Evolutionary conservation across 2,888 invertebrate genomes (phyloP), one percentile per base, ranked within the genome.

Genomic region (Tinea semifulvella): DNA sequence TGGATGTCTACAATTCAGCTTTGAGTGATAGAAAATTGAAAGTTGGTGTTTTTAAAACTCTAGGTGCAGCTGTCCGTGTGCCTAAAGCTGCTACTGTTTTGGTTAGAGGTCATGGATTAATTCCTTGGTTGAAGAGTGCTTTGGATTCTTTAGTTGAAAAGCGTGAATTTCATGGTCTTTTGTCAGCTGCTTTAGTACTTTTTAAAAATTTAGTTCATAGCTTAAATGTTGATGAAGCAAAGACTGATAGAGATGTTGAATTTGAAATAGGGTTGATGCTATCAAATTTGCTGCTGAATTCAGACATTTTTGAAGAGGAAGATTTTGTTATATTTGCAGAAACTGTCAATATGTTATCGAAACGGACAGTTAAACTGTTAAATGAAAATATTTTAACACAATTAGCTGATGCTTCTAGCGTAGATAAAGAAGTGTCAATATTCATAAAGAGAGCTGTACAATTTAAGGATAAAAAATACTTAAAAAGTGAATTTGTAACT

Each of bases 1-100:
- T 91, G 63, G 87, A 88, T 52, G 88, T 88, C 58, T 89, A 87
- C 58, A 79, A 80, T 1, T 87, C 87, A 17, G 73, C 76, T 13
- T 61, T 91, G 38, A 82, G 88, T n/a, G 88, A 88, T 50, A 63
- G 71, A 40, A 83, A 83, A 49, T 81, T 82, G 1, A 88, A 87
- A 65, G 82, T 88, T 46, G 75, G 84, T 43, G 88, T 93, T 49
- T 68, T 94, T 18, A 82, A 85, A 45, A 83, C 89, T 0, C 54
- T 93, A 1, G 77, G 83, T 50, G 79, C 84, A 2, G 83, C 88
- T 36, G 84, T 87, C 3, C 76, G 84, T 46, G 84, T 92, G 22
- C 84, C 86, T 0, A 84, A 85, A 48, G 87, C 88, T 0, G 84
- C 84, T 11, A 83, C 85, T 50, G 83, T 88, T 43, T 73, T 94